Evolutionary conservation across 2,888 invertebrate genomes (phyloP).

Genomic region (Myopa tessellatipennis): DNA sequence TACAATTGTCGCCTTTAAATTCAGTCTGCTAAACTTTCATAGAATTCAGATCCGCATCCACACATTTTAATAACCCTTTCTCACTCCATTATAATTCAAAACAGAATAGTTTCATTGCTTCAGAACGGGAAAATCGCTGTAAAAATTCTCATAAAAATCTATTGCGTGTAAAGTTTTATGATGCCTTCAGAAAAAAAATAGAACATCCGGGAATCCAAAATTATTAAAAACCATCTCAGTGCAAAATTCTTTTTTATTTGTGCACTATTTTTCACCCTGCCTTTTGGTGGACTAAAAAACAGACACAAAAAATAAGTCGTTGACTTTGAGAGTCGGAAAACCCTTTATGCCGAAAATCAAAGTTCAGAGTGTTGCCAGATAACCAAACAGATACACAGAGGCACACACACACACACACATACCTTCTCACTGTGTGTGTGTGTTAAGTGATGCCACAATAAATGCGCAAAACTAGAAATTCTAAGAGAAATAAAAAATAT

Average conservation of each 20-base stretch:
- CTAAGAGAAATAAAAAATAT: slow-evolving; percentile 5
- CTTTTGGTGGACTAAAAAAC: slow-evolving; percentile 2
- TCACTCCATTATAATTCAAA: not conserved
- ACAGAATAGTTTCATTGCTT: not conserved
- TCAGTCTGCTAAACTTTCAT: too few species aligned
- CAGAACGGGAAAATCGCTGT: not conserved
- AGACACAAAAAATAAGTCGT: slow-evolving; percentile 24
- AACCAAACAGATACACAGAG: not conserved
- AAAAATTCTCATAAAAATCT: slow-evolving; percentile 56
- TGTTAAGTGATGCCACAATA: slow-evolving; percentile 16
- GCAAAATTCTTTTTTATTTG: slow-evolving; percentile 7
- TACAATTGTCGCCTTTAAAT: too few species aligned
- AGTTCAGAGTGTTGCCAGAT: slow-evolving; percentile 22
- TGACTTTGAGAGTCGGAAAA: slow-evolving; percentile 21
- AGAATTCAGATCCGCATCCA: not conserved
- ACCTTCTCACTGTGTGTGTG: not conserved
- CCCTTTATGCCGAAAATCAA: slow-evolving; percentile 24
- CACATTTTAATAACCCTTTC: not conserved
- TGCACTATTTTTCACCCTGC: not conserved
- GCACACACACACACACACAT: not conserved
- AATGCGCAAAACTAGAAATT: slow-evolving; percentile 23
- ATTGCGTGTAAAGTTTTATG: slow-evolving; percentile 59
- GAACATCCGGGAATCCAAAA: slow-evolving; percentile 33
- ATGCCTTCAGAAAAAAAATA: slow-evolving; percentile 37
- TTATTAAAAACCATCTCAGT: slow-evolving; percentile 37